phyloP scores from a whole-genome alignment of 2,888 invertebrate species.

The Volucella inanis region DNA sequence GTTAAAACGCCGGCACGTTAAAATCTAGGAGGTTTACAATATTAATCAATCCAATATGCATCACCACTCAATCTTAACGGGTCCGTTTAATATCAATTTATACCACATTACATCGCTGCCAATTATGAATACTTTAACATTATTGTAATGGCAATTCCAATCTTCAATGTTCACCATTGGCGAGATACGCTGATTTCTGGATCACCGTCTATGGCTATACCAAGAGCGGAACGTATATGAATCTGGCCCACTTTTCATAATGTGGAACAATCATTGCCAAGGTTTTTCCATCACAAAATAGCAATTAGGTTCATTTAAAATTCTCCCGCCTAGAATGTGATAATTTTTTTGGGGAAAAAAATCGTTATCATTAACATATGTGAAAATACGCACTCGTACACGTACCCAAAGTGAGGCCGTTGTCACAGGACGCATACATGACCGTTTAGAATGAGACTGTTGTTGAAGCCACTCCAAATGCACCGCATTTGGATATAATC shows the following conservation, averaged over 20 bases:
- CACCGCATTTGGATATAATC: no score
- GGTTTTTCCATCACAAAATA: slow-evolving; percentile 88
- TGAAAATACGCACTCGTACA: slow-evolving; percentile 75
- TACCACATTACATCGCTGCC: slow-evolving; percentile 68
- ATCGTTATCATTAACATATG: slow-evolving; percentile 91
- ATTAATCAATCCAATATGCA: no score
- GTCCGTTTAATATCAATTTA: slow-evolving; percentile 74
- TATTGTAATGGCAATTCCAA: slow-evolving; percentile 73
- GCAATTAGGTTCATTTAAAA: slow-evolving; percentile 96
- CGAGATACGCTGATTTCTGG: slow-evolving; percentile 86
- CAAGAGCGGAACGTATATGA: slow-evolving; percentile 89
- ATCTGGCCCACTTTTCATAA: slow-evolving; percentile 91
- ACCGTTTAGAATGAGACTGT: no score
- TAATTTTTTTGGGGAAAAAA: slow-evolving; percentile 92
- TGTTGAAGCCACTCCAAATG: no score
- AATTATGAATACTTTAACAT: slow-evolving; percentile 25
- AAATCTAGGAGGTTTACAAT: no score
- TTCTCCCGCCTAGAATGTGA: slow-evolving; percentile 93
- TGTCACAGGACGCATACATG: slow-evolving; percentile 79
- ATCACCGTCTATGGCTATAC: slow-evolving; percentile 96
- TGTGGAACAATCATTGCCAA: slow-evolving; percentile 92
- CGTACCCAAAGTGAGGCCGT: slow-evolving; percentile 82
- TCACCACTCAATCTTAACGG: slow-evolving; percentile 57
- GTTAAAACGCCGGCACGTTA: no score
- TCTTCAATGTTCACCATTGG: slow-evolving; percentile 74